Percentiles rank a stretch among this genome's conserved stretches.
Conservation (phyloP, 1,140 invertebrate genomes). For the Phthorimaea operculella region DNA sequence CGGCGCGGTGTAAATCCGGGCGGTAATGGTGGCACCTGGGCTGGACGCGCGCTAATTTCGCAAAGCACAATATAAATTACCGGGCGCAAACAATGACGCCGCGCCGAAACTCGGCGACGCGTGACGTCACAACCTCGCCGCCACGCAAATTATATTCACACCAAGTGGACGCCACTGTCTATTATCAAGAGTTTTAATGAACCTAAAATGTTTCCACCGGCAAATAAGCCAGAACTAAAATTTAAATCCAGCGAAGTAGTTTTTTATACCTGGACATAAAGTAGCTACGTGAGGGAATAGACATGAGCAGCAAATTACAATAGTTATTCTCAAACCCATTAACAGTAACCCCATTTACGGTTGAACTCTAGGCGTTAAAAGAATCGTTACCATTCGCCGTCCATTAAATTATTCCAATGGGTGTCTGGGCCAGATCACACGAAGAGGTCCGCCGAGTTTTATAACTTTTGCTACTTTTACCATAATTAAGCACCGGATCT, state of each 20-base stretch:
- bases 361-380: slow-evolving; percentile 24
- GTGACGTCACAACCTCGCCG: slow-evolving; percentile 3
- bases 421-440: slow-evolving; percentile 19
- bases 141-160: slow-evolving; percentile 27
- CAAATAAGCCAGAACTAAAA: too few relatives aligned
- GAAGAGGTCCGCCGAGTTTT: neutral
- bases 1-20: slow-evolving; percentile 38
- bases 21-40: slow-evolving; percentile 55
- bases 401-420: slow-evolving; percentile 29
- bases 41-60: slow-evolving; percentile 44
- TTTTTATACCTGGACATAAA: too few relatives aligned
- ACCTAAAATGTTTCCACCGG: too few relatives aligned
- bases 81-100: slow-evolving; percentile 46
- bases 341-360: neutral
- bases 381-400: slow-evolving; percentile 30
- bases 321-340: neutral
- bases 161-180: too few relatives aligned
- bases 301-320: neutral
- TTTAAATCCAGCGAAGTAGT: too few relatives aligned
- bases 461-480: slow-evolving; percentile 4
- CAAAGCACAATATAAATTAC: slow-evolving; percentile 58
- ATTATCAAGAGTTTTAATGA: too few relatives aligned
- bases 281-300: too few relatives aligned
- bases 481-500: slow-evolving; percentile 3
- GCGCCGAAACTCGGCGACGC: slow-evolving; percentile 18